phyloP scores from a whole-genome alignment of 2,797 vertebrate genomes.

The Phrynocephalus forsythii region DNA sequence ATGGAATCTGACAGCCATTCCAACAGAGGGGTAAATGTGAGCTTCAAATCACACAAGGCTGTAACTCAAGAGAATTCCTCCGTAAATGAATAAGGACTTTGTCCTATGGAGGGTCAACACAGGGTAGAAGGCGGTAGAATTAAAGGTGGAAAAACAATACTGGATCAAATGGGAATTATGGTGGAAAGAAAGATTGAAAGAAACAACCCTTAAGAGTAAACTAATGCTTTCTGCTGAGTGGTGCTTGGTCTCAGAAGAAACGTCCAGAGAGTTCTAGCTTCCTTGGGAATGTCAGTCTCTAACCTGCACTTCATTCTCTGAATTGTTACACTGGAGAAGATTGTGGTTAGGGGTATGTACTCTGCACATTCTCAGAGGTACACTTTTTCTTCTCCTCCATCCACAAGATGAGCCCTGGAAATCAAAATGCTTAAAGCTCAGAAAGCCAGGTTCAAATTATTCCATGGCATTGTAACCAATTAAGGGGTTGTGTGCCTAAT shows the following conservation, averaged over 20 bases:
- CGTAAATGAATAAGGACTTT: background rate
- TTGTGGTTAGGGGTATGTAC: background rate
- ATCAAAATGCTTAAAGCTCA: background rate
- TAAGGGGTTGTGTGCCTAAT: background rate
- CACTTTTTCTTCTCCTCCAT: background rate
- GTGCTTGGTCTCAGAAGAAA: conserved; percentile 9
- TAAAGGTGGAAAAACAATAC: conserved; percentile 24
- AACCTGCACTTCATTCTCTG: background rate
- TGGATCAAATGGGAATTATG: conserved; percentile 19
- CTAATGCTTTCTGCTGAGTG: background rate
- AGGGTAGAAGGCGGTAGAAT: background rate
- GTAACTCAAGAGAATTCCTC: background rate
- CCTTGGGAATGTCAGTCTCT: background rate
- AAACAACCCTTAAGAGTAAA: conserved; percentile 5
- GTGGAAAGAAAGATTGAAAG: conserved; percentile 12
- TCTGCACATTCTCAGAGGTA: background rate
- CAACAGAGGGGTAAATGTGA: conserved; percentile 23
- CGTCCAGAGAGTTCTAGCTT: background rate
- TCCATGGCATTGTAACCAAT: background rate
- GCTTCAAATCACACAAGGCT: conserved; percentile 32
- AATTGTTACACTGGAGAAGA: background rate
- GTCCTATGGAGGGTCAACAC: background rate
- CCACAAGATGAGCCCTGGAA: background rate
- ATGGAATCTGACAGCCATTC: conserved; percentile 13
- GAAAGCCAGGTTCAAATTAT: background rate